phyloP scores from a whole-genome alignment of 1,140 invertebrate genomes.

The Cotesia glomerata region DNA sequence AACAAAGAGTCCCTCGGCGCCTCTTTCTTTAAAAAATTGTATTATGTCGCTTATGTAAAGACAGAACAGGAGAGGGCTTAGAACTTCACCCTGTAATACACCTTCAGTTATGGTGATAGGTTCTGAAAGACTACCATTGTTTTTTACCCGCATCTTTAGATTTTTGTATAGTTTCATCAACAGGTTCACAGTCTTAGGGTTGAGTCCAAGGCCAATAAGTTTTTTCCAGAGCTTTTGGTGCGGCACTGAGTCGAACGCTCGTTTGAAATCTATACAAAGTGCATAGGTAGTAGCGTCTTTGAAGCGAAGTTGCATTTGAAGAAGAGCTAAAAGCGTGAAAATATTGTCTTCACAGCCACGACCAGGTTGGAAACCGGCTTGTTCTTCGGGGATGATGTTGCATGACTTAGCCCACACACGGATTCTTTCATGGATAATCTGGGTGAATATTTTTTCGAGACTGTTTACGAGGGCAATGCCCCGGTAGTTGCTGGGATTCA shows the following conservation, averaged over 20 bases:
- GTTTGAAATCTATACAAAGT: no score
- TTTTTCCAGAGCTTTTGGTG: background rate
- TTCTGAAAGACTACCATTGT: background rate
- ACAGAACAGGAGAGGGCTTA: constrained; percentile 7
- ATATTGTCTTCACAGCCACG: no score
- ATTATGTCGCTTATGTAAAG: constrained; percentile 1
- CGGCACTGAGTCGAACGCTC: no score
- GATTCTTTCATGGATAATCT: background rate
- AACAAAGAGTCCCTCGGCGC: background rate
- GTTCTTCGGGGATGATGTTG: no score
- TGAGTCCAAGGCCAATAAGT: background rate
- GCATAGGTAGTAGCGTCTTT: no score
- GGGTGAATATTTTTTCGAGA: constrained; percentile 4
- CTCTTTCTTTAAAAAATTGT: background rate
- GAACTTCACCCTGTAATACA: background rate
- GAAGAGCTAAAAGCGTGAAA: no score
- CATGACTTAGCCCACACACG: no score
- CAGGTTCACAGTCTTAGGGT: background rate
- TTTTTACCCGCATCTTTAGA: background rate
- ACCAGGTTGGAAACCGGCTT: no score
- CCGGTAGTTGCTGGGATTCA: background rate
- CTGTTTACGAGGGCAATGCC: background rate
- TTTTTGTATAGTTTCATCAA: background rate
- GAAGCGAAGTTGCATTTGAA: no score
- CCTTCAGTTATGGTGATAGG: background rate